Evolutionary conservation across 1,140 invertebrate genomes (phyloP), one percentile per base, ranked within the genome.

Genomic region (Drosophila arizonae): DNA sequence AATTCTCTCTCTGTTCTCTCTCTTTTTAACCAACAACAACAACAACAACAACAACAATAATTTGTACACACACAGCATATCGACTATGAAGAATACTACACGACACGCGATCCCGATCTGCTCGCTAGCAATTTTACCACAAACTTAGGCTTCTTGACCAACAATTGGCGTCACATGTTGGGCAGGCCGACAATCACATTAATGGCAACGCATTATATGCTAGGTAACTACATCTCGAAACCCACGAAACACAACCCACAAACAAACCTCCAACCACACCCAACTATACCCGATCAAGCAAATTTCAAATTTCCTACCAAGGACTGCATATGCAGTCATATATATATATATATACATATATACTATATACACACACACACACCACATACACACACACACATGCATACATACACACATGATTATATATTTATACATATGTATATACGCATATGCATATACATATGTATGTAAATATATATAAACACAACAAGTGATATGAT

Each of bases 11-110:
- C 43, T 46, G 4, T 17, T 71, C 57, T 75, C 60, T 75, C 41
- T 43, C 41, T 43, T 9, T 43, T 75, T 57, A 30, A 76, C 41
- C 68, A 70, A 77, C 60, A 43, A 46, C 66, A 80, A 76, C 63
- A 72, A 79, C 26, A 60, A 50, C 55, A 43, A 46, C 55, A 60
- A 70, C 43, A 45, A 45, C 43, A 45, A 15, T 17, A 17, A 46
- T 17, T 17, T 15, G n/a, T 15, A 46, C 71, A 68, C 72, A 60
- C 89, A 78, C 94, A 98, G 97, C 97, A 97, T 93, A 95, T 98
- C 94, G 97, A 98, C 94, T 95, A 96, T 92, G 96, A 97, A 92
- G 96, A 97, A 92, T 97, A 97, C 94, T 98, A 98, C 94, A 96
- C 96, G 91, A 96, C 96, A 90, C 97, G 96, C 91, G 97, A 98